A percentile compares a stretch with the other conserved stretches of the same genome.
phyloP scores from a whole-genome alignment of 2,113 vertebrate species.

The Proterorhinus semilunaris region DNA sequence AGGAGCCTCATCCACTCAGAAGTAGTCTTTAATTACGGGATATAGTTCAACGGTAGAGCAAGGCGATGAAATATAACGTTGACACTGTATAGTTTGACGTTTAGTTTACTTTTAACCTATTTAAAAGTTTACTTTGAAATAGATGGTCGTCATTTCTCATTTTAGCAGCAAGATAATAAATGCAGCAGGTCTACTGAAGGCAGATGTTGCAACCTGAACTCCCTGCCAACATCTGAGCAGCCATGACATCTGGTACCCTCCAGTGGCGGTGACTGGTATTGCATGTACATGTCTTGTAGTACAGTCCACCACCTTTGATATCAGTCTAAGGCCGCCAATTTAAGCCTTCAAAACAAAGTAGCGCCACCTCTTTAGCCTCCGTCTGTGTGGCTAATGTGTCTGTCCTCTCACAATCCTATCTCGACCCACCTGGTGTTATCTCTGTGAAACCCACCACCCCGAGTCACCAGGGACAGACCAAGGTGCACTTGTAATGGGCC shows the following conservation, averaged over 20 bases:
- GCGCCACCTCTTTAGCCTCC: conserved; percentile 24
- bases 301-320: neutral
- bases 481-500: conserved; percentile 58
- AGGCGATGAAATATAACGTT: too few relatives aligned
- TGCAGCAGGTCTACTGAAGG: neutral
- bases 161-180: neutral
- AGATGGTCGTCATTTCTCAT: neutral
- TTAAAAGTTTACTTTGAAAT: too few relatives aligned
- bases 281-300: neutral
- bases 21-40: too few relatives aligned
- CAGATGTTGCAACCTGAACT: neutral
- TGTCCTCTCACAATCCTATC: conserved; percentile 45
- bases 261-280: conserved; percentile 42
- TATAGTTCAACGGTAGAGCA: too few relatives aligned
- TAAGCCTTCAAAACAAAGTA: neutral
- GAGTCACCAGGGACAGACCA: conserved; percentile 37
- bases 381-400: conserved; percentile 55
- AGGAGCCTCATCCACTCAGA: too few relatives aligned
- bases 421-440: conserved; percentile 53
- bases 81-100: too few relatives aligned
- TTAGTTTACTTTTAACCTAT: too few relatives aligned
- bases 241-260: conserved; percentile 61
- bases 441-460: conserved; percentile 45
- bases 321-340: neutral
- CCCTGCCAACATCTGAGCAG: neutral